Conservation (phyloP, 2,113 vertebrate genomes). For the Ovibos moschatus region DNA sequence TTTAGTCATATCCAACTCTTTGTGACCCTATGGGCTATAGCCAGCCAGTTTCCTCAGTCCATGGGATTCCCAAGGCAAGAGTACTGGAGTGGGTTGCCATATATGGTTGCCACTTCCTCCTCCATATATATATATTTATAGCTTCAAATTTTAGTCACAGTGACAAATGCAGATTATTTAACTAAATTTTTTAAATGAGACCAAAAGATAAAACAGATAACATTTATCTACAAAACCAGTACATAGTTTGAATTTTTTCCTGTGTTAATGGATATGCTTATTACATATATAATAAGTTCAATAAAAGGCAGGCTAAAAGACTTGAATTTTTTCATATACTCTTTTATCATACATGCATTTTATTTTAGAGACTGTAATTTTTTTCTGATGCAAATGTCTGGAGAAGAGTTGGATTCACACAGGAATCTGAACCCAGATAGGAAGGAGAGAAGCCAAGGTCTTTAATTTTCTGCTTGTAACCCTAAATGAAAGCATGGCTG, state of each 20-base stretch:
- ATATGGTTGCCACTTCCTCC: background rate
- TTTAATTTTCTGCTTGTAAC: background rate
- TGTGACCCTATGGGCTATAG: background rate
- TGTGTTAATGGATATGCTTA: background rate
- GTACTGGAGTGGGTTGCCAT: background rate
- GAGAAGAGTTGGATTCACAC: background rate
- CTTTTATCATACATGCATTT: background rate
- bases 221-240: background rate
- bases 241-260: background rate
- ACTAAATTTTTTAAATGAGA: background rate
- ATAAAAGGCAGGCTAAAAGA: background rate
- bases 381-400: background rate
- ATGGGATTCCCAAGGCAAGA: background rate
- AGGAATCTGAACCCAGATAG: background rate
- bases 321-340: background rate
- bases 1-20: background rate
- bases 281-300: background rate
- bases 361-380: background rate
- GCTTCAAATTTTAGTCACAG: background rate
- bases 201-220: background rate
- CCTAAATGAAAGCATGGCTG: background rate
- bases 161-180: background rate
- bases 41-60: background rate
- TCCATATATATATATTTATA: background rate
- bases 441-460: background rate